These are phyloP conservation scores for Gerris buenoi DNA, from an alignment of 1,140 invertebrate genomes.

Conservation along the genomic window DNA sequence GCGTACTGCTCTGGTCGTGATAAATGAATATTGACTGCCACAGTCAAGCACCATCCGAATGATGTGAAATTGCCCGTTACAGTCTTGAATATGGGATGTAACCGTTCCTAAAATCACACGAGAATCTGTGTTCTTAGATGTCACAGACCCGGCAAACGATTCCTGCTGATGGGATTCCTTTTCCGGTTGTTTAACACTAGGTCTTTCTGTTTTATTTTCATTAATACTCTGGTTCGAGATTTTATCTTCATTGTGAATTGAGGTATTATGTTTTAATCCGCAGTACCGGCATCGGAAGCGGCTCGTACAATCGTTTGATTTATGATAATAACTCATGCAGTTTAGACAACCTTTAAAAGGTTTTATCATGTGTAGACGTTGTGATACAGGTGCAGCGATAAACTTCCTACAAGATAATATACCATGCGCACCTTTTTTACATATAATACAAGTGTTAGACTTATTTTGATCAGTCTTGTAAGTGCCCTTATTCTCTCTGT, in stretches of 20 bases:
- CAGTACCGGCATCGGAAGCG: neutral
- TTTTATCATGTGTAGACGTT: neutral
- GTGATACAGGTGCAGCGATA: neutral
- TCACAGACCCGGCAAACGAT: neutral
- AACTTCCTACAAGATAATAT: neutral
- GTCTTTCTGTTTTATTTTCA: neutral
- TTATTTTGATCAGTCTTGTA: neutral
- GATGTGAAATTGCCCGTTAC: neutral
- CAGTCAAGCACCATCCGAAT: slow-evolving; percentile 1
- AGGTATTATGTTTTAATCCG: neutral
- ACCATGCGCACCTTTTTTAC: neutral
- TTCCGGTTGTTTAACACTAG: neutral
- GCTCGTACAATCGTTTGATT: neutral
- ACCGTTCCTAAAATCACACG: neutral
- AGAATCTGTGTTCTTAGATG: neutral
- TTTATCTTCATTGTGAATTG: neutral
- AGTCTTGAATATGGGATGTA: neutral
- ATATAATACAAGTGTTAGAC: neutral
- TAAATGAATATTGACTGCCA: neutral
- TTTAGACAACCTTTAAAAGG: neutral
- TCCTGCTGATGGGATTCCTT: neutral
- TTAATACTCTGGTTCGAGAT: neutral
- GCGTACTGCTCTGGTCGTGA: neutral
- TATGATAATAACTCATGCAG: neutral
- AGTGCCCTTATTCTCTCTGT: neutral